Conservation (phyloP, 2,113 vertebrate species). For the Pogona vitticeps region DNA sequence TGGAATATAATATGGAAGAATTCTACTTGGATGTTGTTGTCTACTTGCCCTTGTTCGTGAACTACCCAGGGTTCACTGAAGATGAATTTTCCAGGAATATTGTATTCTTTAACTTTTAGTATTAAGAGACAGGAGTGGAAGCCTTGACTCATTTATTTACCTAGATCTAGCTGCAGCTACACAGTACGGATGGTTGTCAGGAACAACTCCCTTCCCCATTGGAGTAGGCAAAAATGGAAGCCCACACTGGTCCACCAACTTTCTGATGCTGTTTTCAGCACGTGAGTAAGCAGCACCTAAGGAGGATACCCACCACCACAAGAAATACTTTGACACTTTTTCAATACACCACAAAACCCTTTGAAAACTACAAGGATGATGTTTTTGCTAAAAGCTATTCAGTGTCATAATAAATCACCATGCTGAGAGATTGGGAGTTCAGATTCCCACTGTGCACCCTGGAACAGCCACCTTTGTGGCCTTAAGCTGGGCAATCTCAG, state of each 20-base stretch:
- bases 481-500: too few species aligned
- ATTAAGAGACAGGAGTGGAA: slow-evolving; percentile 32
- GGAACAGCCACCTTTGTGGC: too few species aligned
- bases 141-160: slow-evolving; percentile 69
- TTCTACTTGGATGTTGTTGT: not conserved
- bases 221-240: slow-evolving; percentile 95
- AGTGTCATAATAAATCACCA: not conserved
- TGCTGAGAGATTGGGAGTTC: not conserved
- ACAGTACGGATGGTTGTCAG: slow-evolving; percentile 90
- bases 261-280: slow-evolving; percentile 83
- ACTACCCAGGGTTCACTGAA: not conserved
- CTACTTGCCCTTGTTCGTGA: slow-evolving; percentile 2
- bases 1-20: not conserved
- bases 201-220: slow-evolving; percentile 95
- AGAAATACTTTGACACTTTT: slow-evolving; percentile 24
- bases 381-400: not conserved
- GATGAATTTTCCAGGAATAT: not conserved
- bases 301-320: slow-evolving; percentile 30
- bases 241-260: slow-evolving; percentile 83
- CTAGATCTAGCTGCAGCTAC: slow-evolving; percentile 92
- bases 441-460: too few species aligned
- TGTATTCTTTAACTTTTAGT: not conserved
- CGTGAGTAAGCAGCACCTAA: slow-evolving; percentile 90
- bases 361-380: not conserved
- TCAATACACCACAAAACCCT: not conserved